These are phyloP conservation scores for Xyrichtys novacula DNA, from an alignment of 2,797 vertebrate genomes.

Conservation along the genomic window DNA sequence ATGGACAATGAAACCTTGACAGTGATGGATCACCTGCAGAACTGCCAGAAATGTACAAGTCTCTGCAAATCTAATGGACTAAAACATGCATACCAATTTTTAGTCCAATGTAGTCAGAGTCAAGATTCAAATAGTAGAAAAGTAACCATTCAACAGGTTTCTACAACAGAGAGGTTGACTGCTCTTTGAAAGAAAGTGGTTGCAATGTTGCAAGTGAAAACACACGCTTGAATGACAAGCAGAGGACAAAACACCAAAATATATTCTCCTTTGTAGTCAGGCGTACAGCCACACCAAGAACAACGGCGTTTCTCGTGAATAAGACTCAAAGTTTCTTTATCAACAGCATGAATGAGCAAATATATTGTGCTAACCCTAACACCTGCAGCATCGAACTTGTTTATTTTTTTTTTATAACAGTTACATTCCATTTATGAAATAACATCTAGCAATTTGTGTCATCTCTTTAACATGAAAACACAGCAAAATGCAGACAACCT, in stretches of 20 bases:
- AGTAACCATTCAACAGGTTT: slow-evolving; percentile 41
- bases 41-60: slow-evolving; percentile 15
- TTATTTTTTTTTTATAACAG: too few species aligned
- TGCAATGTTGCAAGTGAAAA: neutral
- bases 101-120: slow-evolving; percentile 12
- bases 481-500: slow-evolving; percentile 44
- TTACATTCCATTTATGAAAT: too few species aligned
- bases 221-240: neutral
- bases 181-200: slow-evolving; percentile 8
- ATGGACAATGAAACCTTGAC: slow-evolving; percentile 13
- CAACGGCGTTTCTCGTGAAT: too few species aligned
- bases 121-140: slow-evolving; percentile 14
- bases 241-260: neutral
- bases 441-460: slow-evolving; percentile 1
- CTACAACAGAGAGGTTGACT: slow-evolving; percentile 39
- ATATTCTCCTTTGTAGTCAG: too few species aligned
- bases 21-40: slow-evolving; percentile 18
- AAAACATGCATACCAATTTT: slow-evolving; percentile 28
- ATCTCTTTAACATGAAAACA: slow-evolving; percentile 15
- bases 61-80: slow-evolving; percentile 25
- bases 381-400: too few species aligned
- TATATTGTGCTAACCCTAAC: too few species aligned
- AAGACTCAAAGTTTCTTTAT: too few species aligned
- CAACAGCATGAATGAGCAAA: too few species aligned
- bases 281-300: too few species aligned